Conservation (phyloP, 2,113 vertebrate species). For the Pheucticus melanocephalus region DNA sequence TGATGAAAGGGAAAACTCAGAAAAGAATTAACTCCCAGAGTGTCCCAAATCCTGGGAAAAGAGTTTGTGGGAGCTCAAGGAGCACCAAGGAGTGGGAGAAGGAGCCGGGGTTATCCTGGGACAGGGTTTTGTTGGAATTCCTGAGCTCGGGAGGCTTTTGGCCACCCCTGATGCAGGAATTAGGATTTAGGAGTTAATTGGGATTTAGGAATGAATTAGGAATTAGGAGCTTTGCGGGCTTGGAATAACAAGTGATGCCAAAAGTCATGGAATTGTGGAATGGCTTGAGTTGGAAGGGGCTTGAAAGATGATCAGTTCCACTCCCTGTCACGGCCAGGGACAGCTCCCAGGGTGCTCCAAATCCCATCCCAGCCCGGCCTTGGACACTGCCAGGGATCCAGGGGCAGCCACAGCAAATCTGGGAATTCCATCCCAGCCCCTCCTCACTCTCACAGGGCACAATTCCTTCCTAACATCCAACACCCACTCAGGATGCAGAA, state of each 20-base stretch:
- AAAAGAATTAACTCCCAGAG: background rate
- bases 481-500: rapidly evolving
- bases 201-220: background rate
- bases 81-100: background rate
- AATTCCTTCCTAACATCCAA: background rate
- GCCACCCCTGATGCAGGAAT: background rate
- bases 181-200: background rate
- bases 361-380: background rate
- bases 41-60: background rate
- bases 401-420: background rate
- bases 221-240: background rate
- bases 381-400: background rate
- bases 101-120: background rate
- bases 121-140: background rate
- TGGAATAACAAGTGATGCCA: background rate
- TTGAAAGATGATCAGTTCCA: background rate
- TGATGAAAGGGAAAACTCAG: background rate
- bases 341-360: background rate
- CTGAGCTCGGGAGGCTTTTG: background rate
- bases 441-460: background rate
- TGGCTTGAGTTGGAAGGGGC: rapidly evolving
- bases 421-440: background rate
- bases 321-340: rapidly evolving
- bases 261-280: background rate
- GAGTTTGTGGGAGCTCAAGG: background rate